Base-by-base conservation (phyloP, 2,797 vertebrate genomes). In the Pelodytes ibericus region DNA sequence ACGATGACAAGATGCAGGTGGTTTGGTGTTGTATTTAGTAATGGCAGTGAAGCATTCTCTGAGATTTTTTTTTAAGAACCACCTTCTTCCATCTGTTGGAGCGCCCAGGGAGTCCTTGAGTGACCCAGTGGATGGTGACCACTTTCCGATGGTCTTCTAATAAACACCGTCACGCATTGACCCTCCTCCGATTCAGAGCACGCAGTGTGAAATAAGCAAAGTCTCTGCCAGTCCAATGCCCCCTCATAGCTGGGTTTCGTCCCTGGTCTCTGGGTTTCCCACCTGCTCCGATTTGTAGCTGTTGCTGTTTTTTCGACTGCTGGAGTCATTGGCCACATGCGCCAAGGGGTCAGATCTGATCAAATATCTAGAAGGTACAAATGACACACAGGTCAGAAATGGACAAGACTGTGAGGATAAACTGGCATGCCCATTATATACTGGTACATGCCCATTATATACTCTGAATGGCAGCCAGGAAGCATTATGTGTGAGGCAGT, bases 321-420 rank as follows among this genome's bases (percentile, higher is more conserved):
- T 93, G 0, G 92, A 80, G 5, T 96, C 93, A 4, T 96, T 94
- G 18, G 94, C 92, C 81, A 99, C 89, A 1, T 98, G 96, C 0
- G 97, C 97, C 85, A 99, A 88, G 0, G 97, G 97, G 83, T 99
- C 97, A 0, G 95, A 95, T 58, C 97, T 95, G 84, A 99, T 98
- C 81, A 99, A 94, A 85, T 99, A 99, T 90, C 97, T 99, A 11
- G 75, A 58, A 0, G 69, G 64, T 25, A 15, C 44, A 75, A 9
- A 83, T 15, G n/a, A n/a, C n/a, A n/a, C n/a, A n/a, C n/a, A n/a
- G n/a, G n/a, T n/a, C n/a, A n/a, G n/a, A n/a, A n/a, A n/a, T n/a
- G n/a, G n/a, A n/a, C n/a, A n/a, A n/a, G n/a, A n/a, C n/a, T n/a
- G n/a, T n/a, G n/a, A n/a, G n/a, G n/a, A n/a, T n/a, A n/a, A n/a